Evolutionary conservation across 2,888 invertebrate genomes (phyloP), one percentile per base, ranked within the genome.

Genomic region (Ophion obscuratus): DNA sequence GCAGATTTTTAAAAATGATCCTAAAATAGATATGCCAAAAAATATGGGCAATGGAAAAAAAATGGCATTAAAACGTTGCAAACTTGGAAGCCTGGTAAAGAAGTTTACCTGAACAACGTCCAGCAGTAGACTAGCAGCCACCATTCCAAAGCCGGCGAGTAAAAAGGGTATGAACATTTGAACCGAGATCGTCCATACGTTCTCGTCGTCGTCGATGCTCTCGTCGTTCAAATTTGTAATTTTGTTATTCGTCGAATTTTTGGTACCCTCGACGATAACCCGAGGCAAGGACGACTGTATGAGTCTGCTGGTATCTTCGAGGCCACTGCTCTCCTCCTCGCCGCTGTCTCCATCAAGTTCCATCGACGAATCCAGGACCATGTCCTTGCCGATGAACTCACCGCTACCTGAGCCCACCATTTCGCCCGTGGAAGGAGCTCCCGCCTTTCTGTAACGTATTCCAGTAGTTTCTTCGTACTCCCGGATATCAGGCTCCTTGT

Each of bases 71-170:
- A 40, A 40, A 40, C 40, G 9, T 40, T 40, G 40, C 40, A 40
- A 40, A 40, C 9, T 40, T 1, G 7, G 0, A 11, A 20, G 31
- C 11, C 17, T 44, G 40, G 10, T n/a, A 44, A 53, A 73, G 11
- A 5, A 61, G 86, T 85, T 83, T 90, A 95, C 95, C 95, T 98
- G 98, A 73, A 98, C 98, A 88, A 96, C 94, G 93, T 98, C 98
- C 27, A 98, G 95, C 17, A 98, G 95, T 84, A 98, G 95, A 90
- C 98, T 98, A 80, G 98, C 98, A 17, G 97, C 97, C 2, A 98
- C 98, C 97, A 98, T 98, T 80, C 98, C 98, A 92, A 98, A 97
- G 20, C 98, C 98, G 83, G 98, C 98, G 83, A 98, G 95, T 81
- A 98, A 94, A 94, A 98, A 98, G 10, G 98, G 98, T 89, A 96